Conservation (phyloP, 2,113 vertebrate species). For the Ibidorhyncha struthersii region DNA sequence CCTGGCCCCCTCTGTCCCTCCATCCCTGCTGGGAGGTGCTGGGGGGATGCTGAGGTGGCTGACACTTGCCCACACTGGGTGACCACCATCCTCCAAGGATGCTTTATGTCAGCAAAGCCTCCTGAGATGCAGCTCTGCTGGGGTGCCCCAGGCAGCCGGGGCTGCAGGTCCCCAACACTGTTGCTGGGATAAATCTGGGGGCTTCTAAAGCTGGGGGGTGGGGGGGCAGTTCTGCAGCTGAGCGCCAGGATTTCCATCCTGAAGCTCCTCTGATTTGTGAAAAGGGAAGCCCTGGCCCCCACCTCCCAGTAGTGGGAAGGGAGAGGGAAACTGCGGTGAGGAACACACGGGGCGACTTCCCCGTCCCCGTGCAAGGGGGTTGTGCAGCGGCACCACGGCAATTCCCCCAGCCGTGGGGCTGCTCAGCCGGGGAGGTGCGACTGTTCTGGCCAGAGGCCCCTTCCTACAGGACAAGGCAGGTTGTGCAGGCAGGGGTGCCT, state of each 20-base stretch:
- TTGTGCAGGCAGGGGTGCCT: not conserved
- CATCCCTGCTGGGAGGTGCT: not conserved
- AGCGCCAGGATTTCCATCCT: not conserved
- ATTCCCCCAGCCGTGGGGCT: not conserved
- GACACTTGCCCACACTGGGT: not conserved
- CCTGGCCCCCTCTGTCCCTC: not conserved
- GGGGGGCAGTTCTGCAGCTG: not conserved
- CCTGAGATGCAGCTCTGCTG: not conserved
- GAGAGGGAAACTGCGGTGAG: not conserved
- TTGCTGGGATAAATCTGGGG: not conserved
- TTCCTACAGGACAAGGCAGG: not conserved
- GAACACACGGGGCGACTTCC: fast-evolving
- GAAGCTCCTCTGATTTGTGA: not conserved
- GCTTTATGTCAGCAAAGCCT: not conserved
- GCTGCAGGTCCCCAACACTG: not conserved
- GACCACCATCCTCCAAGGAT: not conserved
- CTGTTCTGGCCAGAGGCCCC: not conserved
- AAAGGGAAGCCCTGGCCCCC: not conserved
- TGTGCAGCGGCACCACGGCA: fast-evolving
- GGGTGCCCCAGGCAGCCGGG: not conserved
- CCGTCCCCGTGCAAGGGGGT: fast-evolving
- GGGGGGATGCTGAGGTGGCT: not conserved
- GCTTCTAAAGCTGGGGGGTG: not conserved
- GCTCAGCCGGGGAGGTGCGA: fast-evolving
- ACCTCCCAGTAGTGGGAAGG: not conserved